Base-by-base conservation (phyloP, 2,797 vertebrate genomes). In the Cyclura pinguis region DNA sequence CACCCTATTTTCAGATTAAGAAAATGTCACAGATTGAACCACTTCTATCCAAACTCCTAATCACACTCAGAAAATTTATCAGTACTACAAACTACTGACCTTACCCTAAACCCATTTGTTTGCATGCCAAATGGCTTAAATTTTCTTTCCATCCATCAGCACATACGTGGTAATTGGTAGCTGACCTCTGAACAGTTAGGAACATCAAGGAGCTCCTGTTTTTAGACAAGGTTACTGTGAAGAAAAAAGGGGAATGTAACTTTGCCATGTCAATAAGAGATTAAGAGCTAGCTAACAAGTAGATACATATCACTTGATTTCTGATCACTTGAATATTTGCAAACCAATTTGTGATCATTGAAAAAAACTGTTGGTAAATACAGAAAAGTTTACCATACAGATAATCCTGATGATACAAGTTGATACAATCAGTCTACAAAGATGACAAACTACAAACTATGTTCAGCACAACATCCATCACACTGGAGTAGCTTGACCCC, bases 51-150 rank as follows among this genome's bases (percentile, higher is more conserved):
- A 76, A 32, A 55, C 78, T 55, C 82, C 74, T 83, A 77, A 0
- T 2, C 83, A 64, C 77, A 93, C 93, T 94, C 69, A 92, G 94
- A 93, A 97, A 97, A 95, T 84, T 52, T 87, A 93, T 91, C 96
- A 95, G 59, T 92, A 87, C 97, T 97, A 98, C 96, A 97, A 96
- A 97, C 98, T 98, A 98, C 98, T 99, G 97, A 98, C 98, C 98
- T 99, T 99, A 99, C 98, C 98, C 98, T 98, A 98, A 98, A 96
- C 98, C 98, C 98, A 99, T 98, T 97, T 99, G 98, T 94, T 93
- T 97, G 97, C 96, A 99, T 95, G 98, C 98, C 96, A 99, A 97
- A 6, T 95, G 94, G 92, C 98, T 98, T 94, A 99, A 95, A 0
- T 97, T 94, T 62, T 97, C 97, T 94, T 96, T 98, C 99, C 99